Evolutionary conservation across 2,113 vertebrate genomes (phyloP).

Genomic region (Cyprinodon tularosa): DNA sequence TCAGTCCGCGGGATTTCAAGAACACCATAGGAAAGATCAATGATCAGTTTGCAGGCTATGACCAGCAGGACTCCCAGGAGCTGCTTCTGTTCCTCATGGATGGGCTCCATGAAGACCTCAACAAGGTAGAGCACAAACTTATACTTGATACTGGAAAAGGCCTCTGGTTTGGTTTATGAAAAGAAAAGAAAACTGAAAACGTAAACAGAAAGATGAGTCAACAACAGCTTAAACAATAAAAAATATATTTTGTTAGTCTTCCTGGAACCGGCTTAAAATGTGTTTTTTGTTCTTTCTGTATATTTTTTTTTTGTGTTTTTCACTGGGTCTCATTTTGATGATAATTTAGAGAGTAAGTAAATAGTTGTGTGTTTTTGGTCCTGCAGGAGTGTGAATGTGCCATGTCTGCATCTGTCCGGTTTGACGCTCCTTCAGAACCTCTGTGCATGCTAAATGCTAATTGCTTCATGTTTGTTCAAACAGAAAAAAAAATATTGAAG

Average conservation of each 20-base stretch:
- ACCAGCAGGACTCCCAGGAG: slow-evolving; percentile 98
- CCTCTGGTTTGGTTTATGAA: background rate
- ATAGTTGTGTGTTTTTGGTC: slow-evolving; percentile 59
- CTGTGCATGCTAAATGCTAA: slow-evolving; percentile 62
- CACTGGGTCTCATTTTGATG: slow-evolving; percentile 78
- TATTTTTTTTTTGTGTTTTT: slow-evolving; percentile 54
- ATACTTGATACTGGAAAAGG: background rate
- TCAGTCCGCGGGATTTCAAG: slow-evolving; percentile 96
- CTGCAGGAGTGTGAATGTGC: slow-evolving; percentile 61
- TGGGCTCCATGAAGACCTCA: slow-evolving; percentile 96
- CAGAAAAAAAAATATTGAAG: background rate
- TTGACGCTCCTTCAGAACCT: slow-evolving; percentile 62
- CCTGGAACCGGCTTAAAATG: slow-evolving; percentile 40
- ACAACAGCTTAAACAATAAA: background rate
- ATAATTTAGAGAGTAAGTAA: slow-evolving; percentile 85
- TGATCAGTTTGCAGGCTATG: slow-evolving; percentile 91
- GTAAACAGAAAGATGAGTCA: background rate
- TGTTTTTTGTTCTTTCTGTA: slow-evolving; percentile 56
- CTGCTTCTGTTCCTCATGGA: slow-evolving; percentile 98
- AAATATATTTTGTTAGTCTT: slow-evolving; percentile 39
- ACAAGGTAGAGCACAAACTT: slow-evolving; percentile 85
- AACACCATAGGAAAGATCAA: slow-evolving; percentile 97
- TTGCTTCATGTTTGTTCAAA: slow-evolving; percentile 40
- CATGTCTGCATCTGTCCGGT: slow-evolving; percentile 64
- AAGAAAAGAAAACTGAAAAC: background rate